Evolutionary conservation across 2,888 invertebrate genomes (phyloP), one percentile per base, ranked within the genome.

Genomic region (Chrysolina haemoptera): DNA sequence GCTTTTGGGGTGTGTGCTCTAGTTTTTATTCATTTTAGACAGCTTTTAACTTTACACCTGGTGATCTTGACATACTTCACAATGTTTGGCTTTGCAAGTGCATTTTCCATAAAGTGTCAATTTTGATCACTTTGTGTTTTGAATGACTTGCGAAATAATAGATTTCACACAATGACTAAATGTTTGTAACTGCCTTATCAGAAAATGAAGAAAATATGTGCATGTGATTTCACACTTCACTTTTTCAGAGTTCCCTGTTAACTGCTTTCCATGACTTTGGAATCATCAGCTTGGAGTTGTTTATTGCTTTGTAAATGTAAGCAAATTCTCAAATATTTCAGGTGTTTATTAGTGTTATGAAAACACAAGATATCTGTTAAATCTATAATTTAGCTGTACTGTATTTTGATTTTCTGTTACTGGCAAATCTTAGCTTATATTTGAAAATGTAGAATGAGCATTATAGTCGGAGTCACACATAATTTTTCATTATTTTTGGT

Each of bases 1-100:
- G 84, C 83, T 71, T 82, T 84, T 82, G 84, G 83, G 82, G 82
- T 83, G 83, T 84, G 82, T 82, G 83, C 82, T 82, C 78, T 81
- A 83, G 78, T 62, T 71, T 50, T 71, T 68, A 79, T 74, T 79
- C 71, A 75, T 72, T 76, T 81, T 81, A 80, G 79, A 78, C 68
- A 75, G 78, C 80, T 78, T 79, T 74, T 76, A 71, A 75, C 66
- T 73, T 73, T 62, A 70, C 65, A 66, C 73, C 65, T 70, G 48
- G 69, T 73, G 73, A 66, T 73, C 73, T 59, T n/a, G 59, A 59
- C 27, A n/a, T 35, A 59, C 35, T n/a, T 35, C 35, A 59, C 14
- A n/a, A n/a, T 59, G 59, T 59, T 53, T 53, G 53, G 53, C 18
- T 53, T 12, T 53, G 53, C 59, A 59, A 59, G 22, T 59, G 11